Evolutionary conservation across 1,140 invertebrate genomes (phyloP).

Genomic region (Batillaria attramentaria): DNA sequence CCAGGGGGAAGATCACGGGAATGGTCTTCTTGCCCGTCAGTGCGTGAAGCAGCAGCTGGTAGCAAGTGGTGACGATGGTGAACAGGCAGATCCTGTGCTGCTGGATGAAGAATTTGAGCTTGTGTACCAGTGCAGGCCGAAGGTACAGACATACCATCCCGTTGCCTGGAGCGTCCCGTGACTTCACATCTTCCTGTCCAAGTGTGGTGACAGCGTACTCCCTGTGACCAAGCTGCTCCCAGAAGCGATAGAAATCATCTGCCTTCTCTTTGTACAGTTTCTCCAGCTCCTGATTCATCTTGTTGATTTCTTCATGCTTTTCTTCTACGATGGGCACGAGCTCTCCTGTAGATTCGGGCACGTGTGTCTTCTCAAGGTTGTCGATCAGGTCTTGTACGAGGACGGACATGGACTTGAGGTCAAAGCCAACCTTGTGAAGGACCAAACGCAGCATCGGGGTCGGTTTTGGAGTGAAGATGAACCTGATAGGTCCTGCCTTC

Average conservation of each 20-base stretch:
- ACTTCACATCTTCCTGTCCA: not conserved
- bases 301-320: slow-evolving; percentile 16
- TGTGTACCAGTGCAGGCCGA: slow-evolving; percentile 13
- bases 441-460: slow-evolving; percentile 24
- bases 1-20: slow-evolving; percentile 32
- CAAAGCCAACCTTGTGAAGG: slow-evolving; percentile 40
- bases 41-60: slow-evolving; percentile 33
- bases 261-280: slow-evolving; percentile 34
- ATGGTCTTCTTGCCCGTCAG: slow-evolving; percentile 31
- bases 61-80: slow-evolving; percentile 16
- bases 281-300: slow-evolving; percentile 30
- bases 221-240: slow-evolving; percentile 29
- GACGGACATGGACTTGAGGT: slow-evolving; percentile 23
- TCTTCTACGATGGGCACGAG: slow-evolving; percentile 15
- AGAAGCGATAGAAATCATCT: slow-evolving; percentile 30
- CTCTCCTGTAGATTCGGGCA: not conserved
- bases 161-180: not conserved
- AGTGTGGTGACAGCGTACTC: slow-evolving; percentile 27
- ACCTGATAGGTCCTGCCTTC: slow-evolving; percentile 35
- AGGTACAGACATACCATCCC: slow-evolving; percentile 11
- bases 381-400: slow-evolving; percentile 39
- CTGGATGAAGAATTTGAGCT: slow-evolving; percentile 28
- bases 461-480: slow-evolving; percentile 28
- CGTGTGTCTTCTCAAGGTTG: not conserved
- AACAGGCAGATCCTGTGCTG: slow-evolving; percentile 24